Evolutionary conservation across 2,797 vertebrate species (phyloP), one percentile per base, ranked within the genome.

Genomic region (Tarsius wallacei): DNA sequence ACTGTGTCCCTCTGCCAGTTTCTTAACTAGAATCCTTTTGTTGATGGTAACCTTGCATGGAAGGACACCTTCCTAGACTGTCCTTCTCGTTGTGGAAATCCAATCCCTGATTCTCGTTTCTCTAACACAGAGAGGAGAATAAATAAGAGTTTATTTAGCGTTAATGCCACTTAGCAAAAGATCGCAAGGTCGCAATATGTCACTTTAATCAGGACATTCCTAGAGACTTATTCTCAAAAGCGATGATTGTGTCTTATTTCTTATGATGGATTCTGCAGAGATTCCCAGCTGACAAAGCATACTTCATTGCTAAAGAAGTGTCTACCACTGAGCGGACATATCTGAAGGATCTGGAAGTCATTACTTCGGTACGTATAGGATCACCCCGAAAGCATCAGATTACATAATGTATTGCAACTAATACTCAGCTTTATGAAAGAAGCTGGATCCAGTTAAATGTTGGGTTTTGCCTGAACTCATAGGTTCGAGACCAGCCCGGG

Each of bases 341-440:
- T 97, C 98, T 99, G 98, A 99, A 99, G 98, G 99, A 99, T 97
- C 99, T 99, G 68, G 99, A 99, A 98, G 99, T 99, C 98, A 99
- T 99, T 98, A 99, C 99, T 10, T 99, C 99, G 99, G 99, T 99
- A 99, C 98, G 99, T 98, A 49, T 16, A 36, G 31, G 9, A 0
- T 96, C 94, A 42, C 89, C 74, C 78, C 49, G 22, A 7, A 31
- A 66, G 19, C 57, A 33, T 0, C 55, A 26, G 88, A 16, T 90
- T 81, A 53, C 53, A 22, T 63, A 36, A 76, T 91, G 88, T 84
- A 95, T 82, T n/a, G 73, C 47, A 0, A 26, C 16, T 31, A 36
- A 2, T 21, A 9, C 3, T 86, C 74, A 93, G 85, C 95, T 87
- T 91, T 84, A 76, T 93, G 73, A 91, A 87, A 76, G 80, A 74